Percentiles rank a stretch among this genome's conserved stretches.
These are phyloP conservation scores for Eulemur rufifrons DNA, from an alignment of 2,113 vertebrate species.

Conservation along the genomic window DNA sequence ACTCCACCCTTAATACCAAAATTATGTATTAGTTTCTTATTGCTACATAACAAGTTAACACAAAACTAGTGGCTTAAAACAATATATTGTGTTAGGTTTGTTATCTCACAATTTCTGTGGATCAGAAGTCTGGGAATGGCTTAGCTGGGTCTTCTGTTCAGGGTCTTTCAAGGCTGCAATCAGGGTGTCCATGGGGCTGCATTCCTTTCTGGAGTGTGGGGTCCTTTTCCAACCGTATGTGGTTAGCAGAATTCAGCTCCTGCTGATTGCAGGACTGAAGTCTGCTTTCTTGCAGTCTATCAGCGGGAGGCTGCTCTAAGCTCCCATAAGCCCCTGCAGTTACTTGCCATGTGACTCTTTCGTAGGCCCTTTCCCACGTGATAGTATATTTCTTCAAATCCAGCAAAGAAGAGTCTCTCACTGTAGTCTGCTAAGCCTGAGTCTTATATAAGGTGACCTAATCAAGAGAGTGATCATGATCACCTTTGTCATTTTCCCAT, in stretches of 20 bases:
- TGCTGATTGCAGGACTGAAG: not conserved
- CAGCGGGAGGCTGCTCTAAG: not conserved
- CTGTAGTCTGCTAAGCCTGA: not conserved
- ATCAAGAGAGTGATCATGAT: not conserved
- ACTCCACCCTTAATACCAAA: not conserved
- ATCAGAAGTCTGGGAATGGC: not conserved
- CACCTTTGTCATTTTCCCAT: not conserved
- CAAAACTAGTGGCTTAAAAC: not conserved
- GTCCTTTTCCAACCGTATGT: not conserved
- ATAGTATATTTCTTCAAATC: not conserved
- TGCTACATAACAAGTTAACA: not conserved
- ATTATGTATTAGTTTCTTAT: not conserved
- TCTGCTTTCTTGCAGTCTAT: not conserved
- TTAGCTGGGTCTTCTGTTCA: not conserved
- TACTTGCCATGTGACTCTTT: not conserved
- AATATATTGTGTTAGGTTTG: not conserved
- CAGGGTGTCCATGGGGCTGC: not conserved
- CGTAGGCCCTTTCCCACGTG: not conserved
- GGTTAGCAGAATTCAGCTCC: not conserved
- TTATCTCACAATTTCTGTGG: not conserved
- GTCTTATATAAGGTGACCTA: not conserved
- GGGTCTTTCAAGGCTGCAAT: not conserved
- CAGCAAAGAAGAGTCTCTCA: not conserved
- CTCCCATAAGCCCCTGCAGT: not conserved
- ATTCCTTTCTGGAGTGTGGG: not conserved